Percentiles rank a stretch among this genome's conserved stretches.
Conservation (phyloP, 2,888 invertebrate species). For the Cordilura impudica region DNA sequence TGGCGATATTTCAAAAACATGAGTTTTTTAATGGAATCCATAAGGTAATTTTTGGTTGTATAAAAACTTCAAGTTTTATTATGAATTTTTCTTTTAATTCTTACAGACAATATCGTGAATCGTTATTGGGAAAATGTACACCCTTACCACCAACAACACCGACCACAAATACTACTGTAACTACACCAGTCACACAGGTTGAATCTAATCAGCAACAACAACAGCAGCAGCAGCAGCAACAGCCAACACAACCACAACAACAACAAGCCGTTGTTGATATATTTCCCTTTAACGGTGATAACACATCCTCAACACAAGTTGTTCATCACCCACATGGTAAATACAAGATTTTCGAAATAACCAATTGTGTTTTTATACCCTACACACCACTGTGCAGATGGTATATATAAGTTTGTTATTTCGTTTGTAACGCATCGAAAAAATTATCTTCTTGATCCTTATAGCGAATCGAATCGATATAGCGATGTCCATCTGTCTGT, state of each 20-base stretch:
- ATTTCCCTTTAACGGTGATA: constrained; percentile 73
- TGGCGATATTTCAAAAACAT: constrained; percentile 76
- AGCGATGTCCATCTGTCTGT: too few species aligned
- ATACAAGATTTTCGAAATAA: constrained; percentile 25
- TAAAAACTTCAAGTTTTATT: background rate
- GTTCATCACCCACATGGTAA: constrained; percentile 74
- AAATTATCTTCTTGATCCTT: too few species aligned
- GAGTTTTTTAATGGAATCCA: constrained; percentile 75
- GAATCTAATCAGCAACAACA: constrained; percentile 69
- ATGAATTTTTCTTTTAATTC: background rate
- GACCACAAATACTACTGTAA: too few species aligned
- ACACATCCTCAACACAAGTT: constrained; percentile 73
- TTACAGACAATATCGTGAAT: constrained; percentile 72
- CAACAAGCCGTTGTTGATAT: constrained; percentile 74
- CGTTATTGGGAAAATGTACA: constrained; percentile 72
- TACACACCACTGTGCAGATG: too few species aligned
- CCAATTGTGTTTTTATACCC: background rate
- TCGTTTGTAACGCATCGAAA: too few species aligned
- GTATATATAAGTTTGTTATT: too few species aligned
- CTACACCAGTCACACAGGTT: constrained; percentile 71
- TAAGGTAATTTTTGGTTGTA: constrained; percentile 63
- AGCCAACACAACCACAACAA: constrained; percentile 71
- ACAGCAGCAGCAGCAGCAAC: constrained; percentile 72
- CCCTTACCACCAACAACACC: constrained; percentile 64
- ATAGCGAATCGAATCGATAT: too few species aligned